Evolutionary conservation across 2,888 invertebrate species (phyloP).

Genomic region (Schrankia costaestrigalis): DNA sequence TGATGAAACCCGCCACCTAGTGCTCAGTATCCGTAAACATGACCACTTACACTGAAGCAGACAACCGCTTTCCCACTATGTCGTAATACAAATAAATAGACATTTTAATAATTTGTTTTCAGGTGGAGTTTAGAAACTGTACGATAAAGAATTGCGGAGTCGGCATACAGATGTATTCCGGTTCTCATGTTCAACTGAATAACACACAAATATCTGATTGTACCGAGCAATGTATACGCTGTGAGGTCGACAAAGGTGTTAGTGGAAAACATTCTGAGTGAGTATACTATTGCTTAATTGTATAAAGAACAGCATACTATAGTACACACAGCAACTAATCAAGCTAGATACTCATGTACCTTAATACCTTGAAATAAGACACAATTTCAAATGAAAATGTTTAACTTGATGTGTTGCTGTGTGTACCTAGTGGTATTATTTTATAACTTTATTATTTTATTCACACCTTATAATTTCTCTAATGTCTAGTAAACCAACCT

Average conservation of each 20-base stretch:
- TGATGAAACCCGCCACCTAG: too few relatives aligned
- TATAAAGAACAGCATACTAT: neutral
- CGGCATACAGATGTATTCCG: slow-evolving; percentile 71
- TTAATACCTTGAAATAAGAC: neutral
- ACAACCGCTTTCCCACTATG: too few relatives aligned
- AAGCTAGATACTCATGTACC: neutral
- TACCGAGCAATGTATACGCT: slow-evolving; percentile 61
- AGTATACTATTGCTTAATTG: slow-evolving; percentile 19
- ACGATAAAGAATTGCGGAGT: slow-evolving; percentile 64
- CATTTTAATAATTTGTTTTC: slow-evolving; percentile 5
- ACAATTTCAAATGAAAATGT: too few relatives aligned
- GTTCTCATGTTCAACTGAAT: slow-evolving; percentile 49
- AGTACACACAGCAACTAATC: neutral
- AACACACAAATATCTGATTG: slow-evolving; percentile 46
- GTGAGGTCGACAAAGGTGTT: slow-evolving; percentile 45
- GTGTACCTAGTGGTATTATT: too few relatives aligned
- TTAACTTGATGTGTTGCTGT: too few relatives aligned
- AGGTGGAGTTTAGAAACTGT: slow-evolving; percentile 68
- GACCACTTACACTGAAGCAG: neutral
- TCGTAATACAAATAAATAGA: too few relatives aligned
- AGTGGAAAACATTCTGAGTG: slow-evolving; percentile 37
- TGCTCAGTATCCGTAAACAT: too few relatives aligned
- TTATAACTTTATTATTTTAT: too few relatives aligned
- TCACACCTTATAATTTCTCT: too few relatives aligned
- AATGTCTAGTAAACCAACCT: too few relatives aligned